Conservation (phyloP, 2,113 vertebrate genomes). For the Eurystomus gularis region DNA sequence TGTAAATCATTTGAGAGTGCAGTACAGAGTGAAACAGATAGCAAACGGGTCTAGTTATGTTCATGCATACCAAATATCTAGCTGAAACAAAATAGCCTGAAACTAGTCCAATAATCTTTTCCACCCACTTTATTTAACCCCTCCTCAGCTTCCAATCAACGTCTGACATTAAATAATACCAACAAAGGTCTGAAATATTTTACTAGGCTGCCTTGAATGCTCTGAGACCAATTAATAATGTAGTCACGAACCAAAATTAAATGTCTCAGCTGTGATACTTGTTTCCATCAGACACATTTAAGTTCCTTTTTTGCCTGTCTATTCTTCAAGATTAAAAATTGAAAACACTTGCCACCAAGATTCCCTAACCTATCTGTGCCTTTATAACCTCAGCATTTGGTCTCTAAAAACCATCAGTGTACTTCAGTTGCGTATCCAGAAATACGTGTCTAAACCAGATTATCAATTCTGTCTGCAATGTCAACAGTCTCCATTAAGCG, state of each 20-base stretch:
- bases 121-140: background rate
- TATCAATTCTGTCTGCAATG: background rate
- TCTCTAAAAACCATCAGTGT: background rate
- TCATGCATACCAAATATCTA: conserved; percentile 28
- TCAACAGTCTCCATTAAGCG: background rate
- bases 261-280: background rate
- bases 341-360: background rate
- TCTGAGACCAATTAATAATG: background rate
- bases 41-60: conserved; percentile 11
- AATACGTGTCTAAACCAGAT: background rate
- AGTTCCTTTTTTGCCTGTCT: background rate
- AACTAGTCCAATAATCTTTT: background rate
- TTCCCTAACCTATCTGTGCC: background rate
- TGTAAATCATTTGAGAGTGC: conserved; percentile 43
- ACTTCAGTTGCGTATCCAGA: background rate
- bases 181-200: background rate
- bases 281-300: background rate
- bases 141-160: background rate
- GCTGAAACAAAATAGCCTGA: conserved; percentile 11
- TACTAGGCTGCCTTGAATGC: background rate
- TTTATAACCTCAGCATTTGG: background rate
- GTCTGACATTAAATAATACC: background rate
- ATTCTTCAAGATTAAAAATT: background rate
- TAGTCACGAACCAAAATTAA: background rate
- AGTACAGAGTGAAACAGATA: conserved; percentile 27